Base-by-base conservation (phyloP, 2,888 invertebrate species). In the Cosmopolites sordidus region DNA sequence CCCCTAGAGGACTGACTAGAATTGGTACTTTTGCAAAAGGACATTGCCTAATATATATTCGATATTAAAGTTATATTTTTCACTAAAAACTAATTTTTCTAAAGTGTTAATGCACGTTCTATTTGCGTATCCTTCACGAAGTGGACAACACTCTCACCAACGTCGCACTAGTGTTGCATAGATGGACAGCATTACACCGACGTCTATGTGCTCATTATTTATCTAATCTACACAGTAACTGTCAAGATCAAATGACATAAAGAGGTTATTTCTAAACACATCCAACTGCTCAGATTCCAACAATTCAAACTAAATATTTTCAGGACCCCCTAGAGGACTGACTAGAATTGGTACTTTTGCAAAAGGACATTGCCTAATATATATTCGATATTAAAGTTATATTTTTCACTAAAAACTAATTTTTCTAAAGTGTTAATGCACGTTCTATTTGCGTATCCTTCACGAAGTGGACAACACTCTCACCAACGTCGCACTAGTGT, bases 191-290 rank as follows among this genome's bases (percentile, higher is more conserved):
- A n/a, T n/a, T n/a, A n/a, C n/a, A n/a, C n/a, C n/a, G n/a, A 1
- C 39, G 33, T 45, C 47, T 39, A 51, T 51, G 16, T 39, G 48
- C n/a, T 48, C 49, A 14, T 56, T 53, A 37, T 55, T 44, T 11
- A 62, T 58, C 45, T 56, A 59, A 48, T 64, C 64, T 9, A 64
- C 47, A 51, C 64, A 64, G 54, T 58, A 64, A 27, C 60, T 55
- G 12, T 53, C 22, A 42, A 51, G 58, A 5, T 16, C 17, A n/a
- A 47, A 44, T n/a, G 40, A 18, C 1, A 55, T 12, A n/a, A 49
- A 38, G 12, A 12, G 18, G 11, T 47, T 17, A 2, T 39, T 12
- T 4, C 18, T 47, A 2, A 33, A 14, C n/a, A 59, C 38, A 5
- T 42, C 43, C 51, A 61, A 50, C 8, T 51, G 43, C 1, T 61